Conservation (phyloP, 2,113 vertebrate species). For the Thomomys bottae region DNA sequence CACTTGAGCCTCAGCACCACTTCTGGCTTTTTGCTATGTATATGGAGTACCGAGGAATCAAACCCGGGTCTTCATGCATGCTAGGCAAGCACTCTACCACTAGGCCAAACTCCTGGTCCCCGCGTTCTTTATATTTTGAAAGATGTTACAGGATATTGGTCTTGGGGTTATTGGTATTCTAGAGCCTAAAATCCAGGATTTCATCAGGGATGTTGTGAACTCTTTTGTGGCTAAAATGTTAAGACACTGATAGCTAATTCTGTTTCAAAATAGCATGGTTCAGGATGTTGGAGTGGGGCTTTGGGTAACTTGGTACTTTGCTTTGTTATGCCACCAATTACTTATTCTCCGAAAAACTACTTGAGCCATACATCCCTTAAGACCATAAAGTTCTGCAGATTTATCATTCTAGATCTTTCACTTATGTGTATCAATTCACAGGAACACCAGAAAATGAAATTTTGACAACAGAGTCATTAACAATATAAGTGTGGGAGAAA, state of each 20-base stretch:
- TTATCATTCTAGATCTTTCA: conserved; percentile 32
- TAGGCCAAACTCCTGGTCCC: too few relatives aligned
- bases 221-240: neutral
- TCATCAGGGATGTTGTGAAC: neutral
- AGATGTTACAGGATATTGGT: neutral
- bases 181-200: neutral
- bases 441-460: conserved; percentile 43
- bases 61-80: too few relatives aligned
- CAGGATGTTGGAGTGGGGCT: neutral
- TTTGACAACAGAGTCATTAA: conserved; percentile 30
- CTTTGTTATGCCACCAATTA: neutral
- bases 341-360: conserved; percentile 12
- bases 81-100: too few relatives aligned
- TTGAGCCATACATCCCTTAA: neutral
- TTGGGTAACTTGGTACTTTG: neutral
- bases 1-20: too few relatives aligned
- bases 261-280: neutral
- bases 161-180: neutral
- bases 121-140: neutral
- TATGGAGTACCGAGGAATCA: too few relatives aligned
- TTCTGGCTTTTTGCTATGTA: too few relatives aligned
- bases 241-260: neutral
- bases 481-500: neutral
- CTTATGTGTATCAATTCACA: conserved; percentile 30
- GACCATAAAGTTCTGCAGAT: neutral